Evolutionary conservation across 2,888 invertebrate species (phyloP).

Genomic region (Gymnoscelis rufifasciata): DNA sequence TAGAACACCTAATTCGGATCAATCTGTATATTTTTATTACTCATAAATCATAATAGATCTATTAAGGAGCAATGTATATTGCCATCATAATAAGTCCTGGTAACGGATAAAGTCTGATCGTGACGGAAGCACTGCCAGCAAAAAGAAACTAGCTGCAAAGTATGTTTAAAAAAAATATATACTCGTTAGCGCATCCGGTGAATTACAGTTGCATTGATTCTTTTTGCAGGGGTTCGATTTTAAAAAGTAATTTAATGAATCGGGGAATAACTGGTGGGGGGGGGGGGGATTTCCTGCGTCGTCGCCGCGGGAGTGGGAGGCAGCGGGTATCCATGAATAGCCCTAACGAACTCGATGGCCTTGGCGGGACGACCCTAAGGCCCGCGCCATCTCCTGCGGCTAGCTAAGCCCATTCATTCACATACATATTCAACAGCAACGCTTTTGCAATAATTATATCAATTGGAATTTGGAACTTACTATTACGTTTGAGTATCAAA

Average conservation of each 20-base stretch:
- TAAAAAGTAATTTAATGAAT: constrained; percentile 67
- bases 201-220: constrained; percentile 65
- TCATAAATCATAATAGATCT: too few species aligned
- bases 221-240: constrained; percentile 59
- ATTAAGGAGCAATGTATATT: constrained; percentile 38
- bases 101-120: constrained; percentile 42
- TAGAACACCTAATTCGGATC: too few species aligned
- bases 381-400: constrained; percentile 26
- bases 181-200: constrained; percentile 78
- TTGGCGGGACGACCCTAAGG: constrained; percentile 61
- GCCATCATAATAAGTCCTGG: constrained; percentile 36
- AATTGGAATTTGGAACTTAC: too few species aligned
- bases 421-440: constrained; percentile 18
- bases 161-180: constrained; percentile 62
- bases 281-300: constrained; percentile 68
- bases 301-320: constrained; percentile 47
- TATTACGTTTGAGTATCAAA: too few species aligned
- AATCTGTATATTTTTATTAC: too few species aligned
- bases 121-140: constrained; percentile 60
- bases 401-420: constrained; percentile 28
- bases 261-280: constrained; percentile 59
- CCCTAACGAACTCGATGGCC: constrained; percentile 75
- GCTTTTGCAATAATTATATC: too few species aligned
- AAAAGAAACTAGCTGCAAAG: constrained; percentile 61
- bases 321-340: constrained; percentile 75